These are phyloP conservation scores for Antedon mediterranea DNA, from an alignment of 53 echinoderm and acorn worm genomes.

Conservation along the genomic window DNA sequence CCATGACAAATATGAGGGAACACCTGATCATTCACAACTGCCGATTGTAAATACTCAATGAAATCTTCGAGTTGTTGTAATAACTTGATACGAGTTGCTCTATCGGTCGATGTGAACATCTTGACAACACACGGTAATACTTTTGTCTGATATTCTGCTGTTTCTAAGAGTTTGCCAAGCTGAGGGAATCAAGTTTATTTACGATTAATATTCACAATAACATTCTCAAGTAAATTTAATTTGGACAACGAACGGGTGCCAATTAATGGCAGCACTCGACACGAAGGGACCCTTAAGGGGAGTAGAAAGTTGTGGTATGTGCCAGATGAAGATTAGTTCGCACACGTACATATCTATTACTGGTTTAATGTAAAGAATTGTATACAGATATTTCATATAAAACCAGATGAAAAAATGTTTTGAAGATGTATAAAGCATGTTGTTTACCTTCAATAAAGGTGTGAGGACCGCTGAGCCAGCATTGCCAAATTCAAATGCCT, in stretches of 20 bases:
- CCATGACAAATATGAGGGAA: slow-evolving; percentile 96
- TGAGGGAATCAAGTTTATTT: neutral
- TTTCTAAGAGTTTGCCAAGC: slow-evolving; percentile 78
- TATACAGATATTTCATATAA: too few relatives aligned
- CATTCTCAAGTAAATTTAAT: too few relatives aligned
- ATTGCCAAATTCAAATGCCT: slow-evolving; percentile 94
- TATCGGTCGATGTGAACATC: slow-evolving; percentile 92
- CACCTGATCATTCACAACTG: slow-evolving; percentile 83
- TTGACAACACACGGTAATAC: slow-evolving; percentile 94
- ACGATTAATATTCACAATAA: too few relatives aligned
- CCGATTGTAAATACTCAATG: slow-evolving; percentile 60
- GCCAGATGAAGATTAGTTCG: too few relatives aligned
- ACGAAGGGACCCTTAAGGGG: too few relatives aligned
- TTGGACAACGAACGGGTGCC: too few relatives aligned
- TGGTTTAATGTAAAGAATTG: too few relatives aligned
- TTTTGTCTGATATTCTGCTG: slow-evolving; percentile 72
- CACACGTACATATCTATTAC: too few relatives aligned
- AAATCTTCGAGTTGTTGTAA: slow-evolving; percentile 91
- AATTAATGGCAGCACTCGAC: too few relatives aligned
- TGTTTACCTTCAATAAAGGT: slow-evolving; percentile 72
- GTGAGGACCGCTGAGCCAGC: slow-evolving; percentile 92
- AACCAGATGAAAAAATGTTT: neutral
- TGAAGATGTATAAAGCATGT: neutral
- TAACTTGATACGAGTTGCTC: slow-evolving; percentile 87
- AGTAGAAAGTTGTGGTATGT: too few relatives aligned